phyloP scores from a whole-genome alignment of 2,113 vertebrate species.

The Meles meles region DNA sequence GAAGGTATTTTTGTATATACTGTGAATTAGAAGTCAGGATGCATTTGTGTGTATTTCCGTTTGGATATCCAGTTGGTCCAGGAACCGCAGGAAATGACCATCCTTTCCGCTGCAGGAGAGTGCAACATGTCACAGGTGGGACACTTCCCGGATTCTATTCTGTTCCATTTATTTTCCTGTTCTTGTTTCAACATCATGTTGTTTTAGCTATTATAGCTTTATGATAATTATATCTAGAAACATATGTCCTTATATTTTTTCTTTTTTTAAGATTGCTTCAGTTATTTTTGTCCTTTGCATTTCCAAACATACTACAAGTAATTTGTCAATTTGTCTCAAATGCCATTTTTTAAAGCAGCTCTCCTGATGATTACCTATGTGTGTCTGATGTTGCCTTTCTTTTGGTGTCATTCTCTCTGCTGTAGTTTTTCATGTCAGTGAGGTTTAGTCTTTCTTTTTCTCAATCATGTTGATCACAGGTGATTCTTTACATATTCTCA shows the following conservation, averaged over 20 bases:
- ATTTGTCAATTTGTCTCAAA: background rate
- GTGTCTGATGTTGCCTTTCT: background rate
- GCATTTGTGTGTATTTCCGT: background rate
- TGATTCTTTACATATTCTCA: background rate
- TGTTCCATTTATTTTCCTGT: background rate
- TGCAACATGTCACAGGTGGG: rapidly evolving
- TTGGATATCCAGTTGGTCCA: background rate
- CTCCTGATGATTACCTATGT: background rate
- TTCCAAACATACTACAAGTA: background rate
- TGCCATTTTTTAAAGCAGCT: background rate
- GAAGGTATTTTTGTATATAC: background rate
- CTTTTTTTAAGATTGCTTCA: background rate
- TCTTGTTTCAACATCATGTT: background rate
- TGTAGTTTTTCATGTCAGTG: background rate
- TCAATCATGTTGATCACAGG: background rate
- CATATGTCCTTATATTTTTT: background rate
- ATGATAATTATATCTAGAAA: background rate
- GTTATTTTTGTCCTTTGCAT: background rate
- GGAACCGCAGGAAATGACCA: background rate
- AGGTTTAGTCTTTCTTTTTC: background rate
- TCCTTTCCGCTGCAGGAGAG: background rate
- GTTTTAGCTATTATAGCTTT: background rate
- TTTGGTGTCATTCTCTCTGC: background rate
- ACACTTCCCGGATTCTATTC: background rate
- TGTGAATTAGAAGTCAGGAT: background rate